These are phyloP conservation scores for Recurvirostra avosetta DNA, from an alignment of 2,113 vertebrate genomes.

Conservation along the genomic window DNA sequence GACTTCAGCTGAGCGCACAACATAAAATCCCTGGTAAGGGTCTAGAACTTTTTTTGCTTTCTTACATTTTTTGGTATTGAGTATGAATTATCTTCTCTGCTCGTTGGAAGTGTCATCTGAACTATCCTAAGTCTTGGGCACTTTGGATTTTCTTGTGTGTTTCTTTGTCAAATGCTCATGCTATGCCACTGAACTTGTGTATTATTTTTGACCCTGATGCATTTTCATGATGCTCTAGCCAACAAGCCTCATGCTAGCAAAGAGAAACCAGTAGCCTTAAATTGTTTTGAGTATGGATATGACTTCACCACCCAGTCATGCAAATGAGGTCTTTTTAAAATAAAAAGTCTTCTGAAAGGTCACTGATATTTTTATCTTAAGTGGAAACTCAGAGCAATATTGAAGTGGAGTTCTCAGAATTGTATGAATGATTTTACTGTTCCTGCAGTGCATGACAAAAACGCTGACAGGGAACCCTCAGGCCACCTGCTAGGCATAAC, in stretches of 20 bases:
- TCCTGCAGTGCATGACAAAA: constrained; percentile 51
- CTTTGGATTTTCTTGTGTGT: neutral
- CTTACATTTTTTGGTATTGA: too few relatives aligned
- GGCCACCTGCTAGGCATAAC: constrained; percentile 54
- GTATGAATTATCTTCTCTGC: neutral
- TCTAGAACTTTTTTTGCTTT: neutral
- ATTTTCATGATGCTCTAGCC: neutral
- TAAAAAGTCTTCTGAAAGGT: constrained; percentile 1
- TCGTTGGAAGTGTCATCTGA: neutral
- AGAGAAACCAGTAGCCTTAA: neutral
- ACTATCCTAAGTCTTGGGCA: neutral
- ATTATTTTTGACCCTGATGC: neutral
- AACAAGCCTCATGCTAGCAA: neutral
- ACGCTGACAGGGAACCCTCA: constrained; percentile 56
- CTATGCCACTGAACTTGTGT: neutral
- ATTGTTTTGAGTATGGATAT: neutral
- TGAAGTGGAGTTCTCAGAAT: constrained; percentile 24
- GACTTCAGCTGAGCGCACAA: neutral
- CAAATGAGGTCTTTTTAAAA: neutral
- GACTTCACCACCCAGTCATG: neutral
- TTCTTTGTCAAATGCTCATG: neutral
- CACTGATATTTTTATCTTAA: constrained; percentile 44
- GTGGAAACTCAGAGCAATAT: neutral
- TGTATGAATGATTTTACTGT: constrained; percentile 41
- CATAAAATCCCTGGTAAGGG: neutral